Conservation (phyloP, 2,113 vertebrate species). For the Numida meleagris region DNA sequence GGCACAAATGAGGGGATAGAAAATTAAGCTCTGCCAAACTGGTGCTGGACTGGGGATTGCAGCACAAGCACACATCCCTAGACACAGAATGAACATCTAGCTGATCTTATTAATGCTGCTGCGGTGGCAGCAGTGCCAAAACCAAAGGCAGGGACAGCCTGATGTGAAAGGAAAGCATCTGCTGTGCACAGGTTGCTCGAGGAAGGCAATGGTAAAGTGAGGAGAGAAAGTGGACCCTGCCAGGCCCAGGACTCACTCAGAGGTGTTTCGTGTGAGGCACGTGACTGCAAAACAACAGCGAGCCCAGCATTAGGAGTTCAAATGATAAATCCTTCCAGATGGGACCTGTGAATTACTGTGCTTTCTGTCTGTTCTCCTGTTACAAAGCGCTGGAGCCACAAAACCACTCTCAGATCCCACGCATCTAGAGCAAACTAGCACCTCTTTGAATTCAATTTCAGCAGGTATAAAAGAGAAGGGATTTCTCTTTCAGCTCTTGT, state of each 20-base stretch:
- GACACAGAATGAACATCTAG: not conserved
- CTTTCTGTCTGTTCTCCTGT: not conserved
- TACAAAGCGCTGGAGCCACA: constrained; percentile 26
- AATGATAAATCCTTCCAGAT: constrained; percentile 28
- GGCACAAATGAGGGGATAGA: not conserved
- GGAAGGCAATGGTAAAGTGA: not conserved
- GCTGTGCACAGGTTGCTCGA: not conserved
- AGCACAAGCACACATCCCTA: not conserved
- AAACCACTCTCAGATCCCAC: constrained; percentile 4
- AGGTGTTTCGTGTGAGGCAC: not conserved
- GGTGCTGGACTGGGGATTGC: not conserved
- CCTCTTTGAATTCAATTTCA: constrained; percentile 14
- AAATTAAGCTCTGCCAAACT: not conserved
- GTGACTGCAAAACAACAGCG: not conserved
- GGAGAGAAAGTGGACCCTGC: not conserved
- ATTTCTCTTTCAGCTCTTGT: constrained; percentile 22
- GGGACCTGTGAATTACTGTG: not conserved
- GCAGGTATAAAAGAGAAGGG: constrained; percentile 23
- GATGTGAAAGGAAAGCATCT: not conserved
- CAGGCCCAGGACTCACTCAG: not conserved
- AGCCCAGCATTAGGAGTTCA: constrained; percentile 8
- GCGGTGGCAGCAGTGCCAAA: not conserved
- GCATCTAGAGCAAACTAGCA: not conserved
- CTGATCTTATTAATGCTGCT: not conserved
- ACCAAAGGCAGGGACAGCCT: not conserved